Base-by-base conservation (phyloP, 2,888 invertebrate species). In the Leptura quadrifasciata region DNA sequence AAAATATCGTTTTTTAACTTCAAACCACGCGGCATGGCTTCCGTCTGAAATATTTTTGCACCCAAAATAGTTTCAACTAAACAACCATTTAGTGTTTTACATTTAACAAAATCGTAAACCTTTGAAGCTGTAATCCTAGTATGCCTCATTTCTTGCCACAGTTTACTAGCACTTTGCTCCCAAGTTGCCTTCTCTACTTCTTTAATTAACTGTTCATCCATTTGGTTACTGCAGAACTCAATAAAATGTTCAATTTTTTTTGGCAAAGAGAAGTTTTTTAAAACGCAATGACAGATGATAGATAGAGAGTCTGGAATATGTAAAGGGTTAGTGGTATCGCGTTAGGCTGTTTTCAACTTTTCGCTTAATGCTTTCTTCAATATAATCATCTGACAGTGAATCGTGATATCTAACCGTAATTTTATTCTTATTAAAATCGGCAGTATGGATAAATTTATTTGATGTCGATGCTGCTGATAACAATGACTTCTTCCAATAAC, bases 71-170 rank as follows among this genome's bases (percentile, higher is more conserved):
- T 20, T 52, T 61, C 24, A 60, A 61, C 71, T 2, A 61, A 47
- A 15, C 21, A 18, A 21, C 71, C 60, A 47, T 61, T 8, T 15
- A 10, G 58, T 17, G 60, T 71, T 52, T 60, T 58, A 52, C 63
- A 63, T 8, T 63, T 47, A 12, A 63, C 63, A 8, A 61, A 4
- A 35, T 72, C 63, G 47, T 63, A 54, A n/a, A 61, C 47, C 39
- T 71, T 71, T 57, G 72, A 72, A 27, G 61, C 72, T 21, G 72
- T 72, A 12, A 63, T 55, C 20, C 72, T 21, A 31, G 24, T 63
- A 27, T 63, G 63, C 17, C 27, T 20, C 15, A 72, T 12, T 24
- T 63, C 72, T 24, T 63, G 55, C 72, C 72, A 72, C 35, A 63
- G n/a, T 20, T 27, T 10, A 35, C 18, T 35, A 0, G 8, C 63